Evolutionary conservation across 2,797 vertebrate genomes (phyloP), one percentile per base, ranked within the genome.

Genomic region (Salmo trutta): DNA sequence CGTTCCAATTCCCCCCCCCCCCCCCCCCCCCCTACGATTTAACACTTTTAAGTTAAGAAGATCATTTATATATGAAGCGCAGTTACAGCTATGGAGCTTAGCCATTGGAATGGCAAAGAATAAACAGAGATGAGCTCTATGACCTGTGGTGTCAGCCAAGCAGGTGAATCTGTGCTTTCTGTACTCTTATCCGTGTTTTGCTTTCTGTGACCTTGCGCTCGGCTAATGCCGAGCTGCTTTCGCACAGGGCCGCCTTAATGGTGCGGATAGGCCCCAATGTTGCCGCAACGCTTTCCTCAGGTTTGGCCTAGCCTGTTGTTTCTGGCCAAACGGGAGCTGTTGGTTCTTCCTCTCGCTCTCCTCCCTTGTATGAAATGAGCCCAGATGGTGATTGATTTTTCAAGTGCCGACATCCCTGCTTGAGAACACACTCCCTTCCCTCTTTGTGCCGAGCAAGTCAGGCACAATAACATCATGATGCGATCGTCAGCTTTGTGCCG

Each of bases 321-420:
- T 56, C 64, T 69, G 77, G 21, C 59, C 53, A 51, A 36, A 64
- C 8, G 52, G 52, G 68, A 47, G 69, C 51, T 31, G n/a, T 41
- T 66, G 70, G 76, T 3, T 66, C 87, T 75, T 82, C 79, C 82
- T 85, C 84, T 79, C 86, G 89, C 84, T 85, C 87, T 87, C 94
- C 95, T 89, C 90, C 95, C 93, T 95, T 91, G 88, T 89, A 94
- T 95, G 95, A 96, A 95, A 95, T 94, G 95, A 96, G 96, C 96
- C 95, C 97, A 99, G 97, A 99, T 98, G 98, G 97, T 96, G 96
- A 98, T 96, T 97, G 96, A 96, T 97, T 99, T 98, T 96, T 97
- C 96, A 96, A 97, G 97, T 96, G 96, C 97, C 96, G 96, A 98
- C 97, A 97, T 96, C 96, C 96, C 95, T 95, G 97, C 97, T 96